These are phyloP conservation scores for Craseonycteris thonglongyai DNA, from an alignment of 2,113 vertebrate species.

Conservation along the genomic window DNA sequence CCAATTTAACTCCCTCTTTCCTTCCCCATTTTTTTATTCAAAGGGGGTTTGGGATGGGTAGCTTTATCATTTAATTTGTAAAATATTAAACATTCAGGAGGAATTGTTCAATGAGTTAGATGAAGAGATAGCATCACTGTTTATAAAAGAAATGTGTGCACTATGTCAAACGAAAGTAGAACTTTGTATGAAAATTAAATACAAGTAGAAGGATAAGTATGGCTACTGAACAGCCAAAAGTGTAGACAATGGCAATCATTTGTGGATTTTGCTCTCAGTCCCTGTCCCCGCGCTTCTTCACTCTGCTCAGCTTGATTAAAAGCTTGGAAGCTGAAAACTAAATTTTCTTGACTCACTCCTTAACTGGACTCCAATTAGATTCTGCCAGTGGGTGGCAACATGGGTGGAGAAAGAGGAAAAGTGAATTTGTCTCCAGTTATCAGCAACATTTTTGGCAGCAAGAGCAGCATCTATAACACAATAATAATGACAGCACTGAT, in stretches of 20 bases:
- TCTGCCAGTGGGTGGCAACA: not conserved
- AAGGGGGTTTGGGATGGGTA: not conserved
- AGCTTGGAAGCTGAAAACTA: not conserved
- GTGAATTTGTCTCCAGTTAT: not conserved
- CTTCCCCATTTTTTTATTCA: not conserved
- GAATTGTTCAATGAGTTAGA: not conserved
- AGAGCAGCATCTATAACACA: not conserved
- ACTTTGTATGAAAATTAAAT: not conserved
- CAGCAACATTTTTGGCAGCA: not conserved
- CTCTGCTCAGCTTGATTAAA: not conserved
- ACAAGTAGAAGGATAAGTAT: not conserved
- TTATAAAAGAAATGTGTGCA: not conserved
- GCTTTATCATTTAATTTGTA: not conserved
- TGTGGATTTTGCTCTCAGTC: not conserved
- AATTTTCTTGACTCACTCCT: not conserved
- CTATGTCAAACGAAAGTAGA: not conserved
- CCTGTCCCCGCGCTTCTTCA: not conserved
- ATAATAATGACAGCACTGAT: too few species aligned
- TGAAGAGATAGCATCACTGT: not conserved
- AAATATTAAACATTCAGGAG: not conserved
- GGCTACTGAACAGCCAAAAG: not conserved
- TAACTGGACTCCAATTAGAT: not conserved
- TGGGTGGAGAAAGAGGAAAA: not conserved
- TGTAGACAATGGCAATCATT: not conserved
- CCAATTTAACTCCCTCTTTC: not conserved